These are phyloP conservation scores for Cephalotes varians DNA, from an alignment of 2,888 invertebrate genomes.

Conservation along the genomic window DNA sequence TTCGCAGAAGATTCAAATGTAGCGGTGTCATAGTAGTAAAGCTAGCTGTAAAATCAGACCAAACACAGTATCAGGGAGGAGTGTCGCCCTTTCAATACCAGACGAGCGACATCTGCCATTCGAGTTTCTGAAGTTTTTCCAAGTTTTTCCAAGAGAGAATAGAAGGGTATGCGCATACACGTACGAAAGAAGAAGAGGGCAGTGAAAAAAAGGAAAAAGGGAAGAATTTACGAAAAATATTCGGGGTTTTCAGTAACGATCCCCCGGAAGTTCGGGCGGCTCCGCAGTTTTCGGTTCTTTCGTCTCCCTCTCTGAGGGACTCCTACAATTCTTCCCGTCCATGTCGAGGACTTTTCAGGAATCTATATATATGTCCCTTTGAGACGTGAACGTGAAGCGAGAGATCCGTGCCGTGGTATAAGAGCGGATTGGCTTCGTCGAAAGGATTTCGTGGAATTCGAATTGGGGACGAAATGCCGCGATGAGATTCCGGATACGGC, in stretches of 20 bases:
- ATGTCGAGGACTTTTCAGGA: conserved; percentile 71
- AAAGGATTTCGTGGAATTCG: conserved; percentile 73
- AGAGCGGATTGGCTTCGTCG: conserved; percentile 67
- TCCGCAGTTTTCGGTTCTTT: conserved; percentile 49
- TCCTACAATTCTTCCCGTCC: conserved; percentile 17
- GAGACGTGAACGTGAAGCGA: conserved; percentile 51
- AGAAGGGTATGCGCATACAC: conserved; percentile 43
- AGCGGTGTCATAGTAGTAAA: conserved; percentile 77
- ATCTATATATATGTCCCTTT: conserved; percentile 68
- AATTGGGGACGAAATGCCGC: conserved; percentile 71
- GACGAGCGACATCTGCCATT: conserved; percentile 55
- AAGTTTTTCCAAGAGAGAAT: conserved; percentile 38
- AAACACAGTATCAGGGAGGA: conserved; percentile 66
- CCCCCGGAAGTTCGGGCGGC: conserved; percentile 68
- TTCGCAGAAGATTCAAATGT: neutral
- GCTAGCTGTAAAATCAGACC: conserved; percentile 78
- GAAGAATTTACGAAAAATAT: conserved; percentile 73
- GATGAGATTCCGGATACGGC: conserved; percentile 55
- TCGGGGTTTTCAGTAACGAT: conserved; percentile 67
- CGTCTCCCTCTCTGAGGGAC: conserved; percentile 39
- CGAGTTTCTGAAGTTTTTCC: conserved; percentile 54
- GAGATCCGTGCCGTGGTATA: conserved; percentile 60
- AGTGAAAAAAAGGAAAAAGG: conserved; percentile 31
- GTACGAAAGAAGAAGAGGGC: conserved; percentile 7
- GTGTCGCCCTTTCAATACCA: conserved; percentile 65